These are phyloP conservation scores for Drosophila ananassae DNA, from an alignment of 1,140 invertebrate species.

Conservation along the genomic window DNA sequence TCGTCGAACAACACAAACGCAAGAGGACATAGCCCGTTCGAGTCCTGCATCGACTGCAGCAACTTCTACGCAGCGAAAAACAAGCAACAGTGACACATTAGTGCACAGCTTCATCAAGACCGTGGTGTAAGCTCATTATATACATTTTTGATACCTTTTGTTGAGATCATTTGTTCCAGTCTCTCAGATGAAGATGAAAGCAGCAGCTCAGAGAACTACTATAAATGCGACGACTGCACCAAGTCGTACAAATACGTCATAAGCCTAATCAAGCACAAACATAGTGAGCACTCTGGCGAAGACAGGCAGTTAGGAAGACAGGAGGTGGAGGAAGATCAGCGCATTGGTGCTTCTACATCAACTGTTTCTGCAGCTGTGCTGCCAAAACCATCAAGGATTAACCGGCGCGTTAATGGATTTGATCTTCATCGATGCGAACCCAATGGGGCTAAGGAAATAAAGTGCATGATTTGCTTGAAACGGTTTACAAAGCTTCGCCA, in stretches of 20 bases:
- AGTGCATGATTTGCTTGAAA: conserved; percentile 69
- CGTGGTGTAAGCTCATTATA: conserved; percentile 42
- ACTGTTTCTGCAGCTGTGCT: not conserved
- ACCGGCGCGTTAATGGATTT: conserved; percentile 58
- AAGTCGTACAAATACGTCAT: conserved; percentile 69
- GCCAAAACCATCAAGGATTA: conserved; percentile 54
- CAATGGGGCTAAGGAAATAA: conserved; percentile 66
- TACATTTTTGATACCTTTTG: not conserved
- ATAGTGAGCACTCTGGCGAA: conserved; percentile 40
- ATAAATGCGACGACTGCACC: conserved; percentile 64
- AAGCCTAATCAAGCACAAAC: conserved; percentile 69
- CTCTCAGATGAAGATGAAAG: conserved; percentile 60
- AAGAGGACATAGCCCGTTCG: conserved; percentile 3
- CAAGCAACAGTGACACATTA: conserved; percentile 40
- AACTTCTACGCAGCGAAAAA: conserved; percentile 7
- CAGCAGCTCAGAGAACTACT: conserved; percentile 53
- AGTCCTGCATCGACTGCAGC: conserved; percentile 11
- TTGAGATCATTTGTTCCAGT: conserved; percentile 14
- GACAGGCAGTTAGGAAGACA: conserved; percentile 7
- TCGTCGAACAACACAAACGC: conserved; percentile 13
- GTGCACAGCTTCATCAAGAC: conserved; percentile 63
- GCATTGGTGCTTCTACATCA: conserved; percentile 33
- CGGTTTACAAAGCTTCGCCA: conserved; percentile 57
- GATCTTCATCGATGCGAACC: conserved; percentile 63
- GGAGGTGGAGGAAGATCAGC: conserved; percentile 36